Evolutionary conservation across 2,113 vertebrate genomes (phyloP).

Genomic region (Cnemophilus loriae): DNA sequence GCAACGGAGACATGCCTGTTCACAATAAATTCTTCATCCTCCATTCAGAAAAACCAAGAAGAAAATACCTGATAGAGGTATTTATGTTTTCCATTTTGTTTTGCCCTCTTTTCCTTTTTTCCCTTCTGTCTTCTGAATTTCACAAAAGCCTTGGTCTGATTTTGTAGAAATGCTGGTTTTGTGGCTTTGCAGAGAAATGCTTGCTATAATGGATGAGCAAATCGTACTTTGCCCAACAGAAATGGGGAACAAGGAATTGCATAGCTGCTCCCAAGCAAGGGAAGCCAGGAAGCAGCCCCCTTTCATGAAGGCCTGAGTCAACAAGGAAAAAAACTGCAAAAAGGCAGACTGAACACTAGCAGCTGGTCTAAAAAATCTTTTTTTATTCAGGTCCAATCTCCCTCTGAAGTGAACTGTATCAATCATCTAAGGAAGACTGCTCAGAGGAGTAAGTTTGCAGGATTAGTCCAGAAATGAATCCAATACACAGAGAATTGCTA

Average conservation of each 20-base stretch:
- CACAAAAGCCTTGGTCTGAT: background rate
- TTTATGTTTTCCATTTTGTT: background rate
- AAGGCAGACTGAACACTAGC: background rate
- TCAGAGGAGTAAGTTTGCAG: background rate
- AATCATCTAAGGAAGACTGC: background rate
- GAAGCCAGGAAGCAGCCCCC: background rate
- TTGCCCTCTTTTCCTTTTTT: background rate
- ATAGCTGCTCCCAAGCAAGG: background rate
- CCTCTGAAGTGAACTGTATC: background rate
- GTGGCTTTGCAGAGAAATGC: background rate
- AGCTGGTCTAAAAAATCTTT: background rate
- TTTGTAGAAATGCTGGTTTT: background rate
- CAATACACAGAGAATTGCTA: background rate
- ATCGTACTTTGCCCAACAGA: background rate
- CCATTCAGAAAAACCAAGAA: background rate
- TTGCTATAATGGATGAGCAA: background rate
- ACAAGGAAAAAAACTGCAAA: background rate
- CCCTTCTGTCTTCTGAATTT: background rate
- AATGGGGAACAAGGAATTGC: background rate
- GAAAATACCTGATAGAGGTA: background rate
- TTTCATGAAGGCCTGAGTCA: background rate
- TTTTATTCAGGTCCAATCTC: background rate
- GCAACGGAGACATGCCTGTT: background rate
- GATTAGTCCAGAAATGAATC: background rate
- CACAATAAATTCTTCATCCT: background rate